These are phyloP conservation scores for Otis tarda DNA, from an alignment of 2,113 vertebrate species.

Conservation along the genomic window DNA sequence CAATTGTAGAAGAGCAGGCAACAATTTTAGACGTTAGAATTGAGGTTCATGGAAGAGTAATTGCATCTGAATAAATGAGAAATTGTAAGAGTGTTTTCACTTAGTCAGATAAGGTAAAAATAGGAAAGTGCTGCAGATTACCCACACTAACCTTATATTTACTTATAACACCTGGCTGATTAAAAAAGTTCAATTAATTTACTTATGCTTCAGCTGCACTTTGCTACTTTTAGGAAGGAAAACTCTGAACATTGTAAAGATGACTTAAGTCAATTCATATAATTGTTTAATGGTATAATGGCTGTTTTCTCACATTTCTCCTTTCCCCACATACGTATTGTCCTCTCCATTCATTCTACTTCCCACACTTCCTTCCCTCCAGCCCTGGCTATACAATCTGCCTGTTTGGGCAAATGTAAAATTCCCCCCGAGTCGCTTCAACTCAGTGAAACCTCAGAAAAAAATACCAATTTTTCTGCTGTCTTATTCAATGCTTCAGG, in stretches of 20 bases:
- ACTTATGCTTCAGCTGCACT: neutral
- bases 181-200: neutral
- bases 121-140: neutral
- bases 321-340: accelerated
- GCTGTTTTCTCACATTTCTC: neutral
- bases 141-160: neutral
- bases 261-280: neutral
- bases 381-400: neutral
- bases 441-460: neutral
- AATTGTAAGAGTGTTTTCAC: neutral
- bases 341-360: neutral
- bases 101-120: neutral
- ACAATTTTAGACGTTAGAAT: neutral
- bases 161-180: neutral
- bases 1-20: neutral
- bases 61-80: neutral
- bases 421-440: neutral
- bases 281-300: neutral
- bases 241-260: neutral
- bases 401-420: neutral
- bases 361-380: neutral
- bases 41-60: neutral
- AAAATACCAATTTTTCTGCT: neutral
- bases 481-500: neutral
- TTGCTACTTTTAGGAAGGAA: neutral